Evolutionary conservation across 2,797 vertebrate genomes (phyloP).

Genomic region (Hyperoplus lanceolatus): DNA sequence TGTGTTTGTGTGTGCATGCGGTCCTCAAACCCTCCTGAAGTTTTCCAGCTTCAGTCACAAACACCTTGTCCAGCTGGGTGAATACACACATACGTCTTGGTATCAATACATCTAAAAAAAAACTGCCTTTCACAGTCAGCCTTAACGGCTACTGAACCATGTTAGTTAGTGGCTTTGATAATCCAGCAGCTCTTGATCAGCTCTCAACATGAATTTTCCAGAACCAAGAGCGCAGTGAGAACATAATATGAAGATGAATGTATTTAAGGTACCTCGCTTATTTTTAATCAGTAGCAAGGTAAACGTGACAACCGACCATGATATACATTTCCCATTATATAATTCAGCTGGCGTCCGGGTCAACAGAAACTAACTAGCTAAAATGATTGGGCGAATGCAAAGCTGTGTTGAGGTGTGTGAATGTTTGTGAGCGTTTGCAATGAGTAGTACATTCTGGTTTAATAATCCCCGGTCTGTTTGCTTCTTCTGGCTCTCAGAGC

Average conservation of each 20-base stretch:
- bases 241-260: slow-evolving; percentile 8
- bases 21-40: slow-evolving; percentile 10
- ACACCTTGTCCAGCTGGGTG: not conserved
- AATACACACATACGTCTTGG: no score
- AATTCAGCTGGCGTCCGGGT: not conserved
- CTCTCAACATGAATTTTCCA: not conserved
- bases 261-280: not conserved
- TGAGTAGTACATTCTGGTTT: slow-evolving; percentile 54
- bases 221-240: slow-evolving; percentile 33
- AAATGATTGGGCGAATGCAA: slow-evolving; percentile 33
- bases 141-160: not conserved
- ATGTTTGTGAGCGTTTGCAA: slow-evolving; percentile 32
- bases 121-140: not conserved
- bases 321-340: not conserved
- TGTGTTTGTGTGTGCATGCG: slow-evolving; percentile 9
- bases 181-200: slow-evolving; percentile 13
- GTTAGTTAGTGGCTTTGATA: slow-evolving; percentile 11
- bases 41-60: slow-evolving; percentile 29
- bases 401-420: slow-evolving; percentile 30
- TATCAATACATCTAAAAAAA: no score
- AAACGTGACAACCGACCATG: not conserved
- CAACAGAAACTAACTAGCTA: slow-evolving; percentile 12
- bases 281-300: not conserved
- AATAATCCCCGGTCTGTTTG: slow-evolving; percentile 79
- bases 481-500: slow-evolving; percentile 67